Evolutionary conservation across 2,113 vertebrate species (phyloP), one percentile per base, ranked within the genome.

Genomic region (Holacanthus passer): DNA sequence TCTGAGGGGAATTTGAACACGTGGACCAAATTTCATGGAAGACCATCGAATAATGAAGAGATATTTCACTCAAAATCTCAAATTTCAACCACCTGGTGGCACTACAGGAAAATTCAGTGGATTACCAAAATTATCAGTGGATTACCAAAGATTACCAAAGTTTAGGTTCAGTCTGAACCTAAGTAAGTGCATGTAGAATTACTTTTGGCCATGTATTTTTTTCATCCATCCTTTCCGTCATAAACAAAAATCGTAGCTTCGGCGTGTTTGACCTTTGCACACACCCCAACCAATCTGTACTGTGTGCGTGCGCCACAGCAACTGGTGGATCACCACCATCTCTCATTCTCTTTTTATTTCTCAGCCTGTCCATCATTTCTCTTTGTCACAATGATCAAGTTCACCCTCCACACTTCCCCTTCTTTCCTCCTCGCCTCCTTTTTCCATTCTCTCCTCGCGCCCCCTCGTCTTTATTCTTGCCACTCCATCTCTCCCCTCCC

Each of bases 401-500:
- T 65, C 64, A 45, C 4, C 59, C 24, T n/a, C n/a, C n/a, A n/a
- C n/a, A n/a, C n/a, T n/a, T n/a, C n/a, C 76, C 71, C 73, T 45
- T 27, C 24, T 58, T 70, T 19, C 39, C 66, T 64, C 47, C 5
- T 41, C 59, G 31, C 24, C 60, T 66, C 45, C 82, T 62, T 79
- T 71, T 77, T 68, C 86, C 84, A 59, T 69, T 75, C 65, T 68
- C 74, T 64, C 52, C 67, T 81, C 77, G 50, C 63, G 5, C 77
- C 84, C 45, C 67, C 85, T 80, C 50, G 5, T 77, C 91, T 85
- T 84, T 55, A 64, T 75, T 79, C 53, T 70, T 81, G 56, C 73
- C 37, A 37, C 76, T 45, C 45, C 12, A 5, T 45, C 29, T 31
- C 17, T 55, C 63, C 48, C 53, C 55, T 48, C 75, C 72, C 52